Evolutionary conservation across 2,113 vertebrate species (phyloP).

Genomic region (Cebus imitator): DNA sequence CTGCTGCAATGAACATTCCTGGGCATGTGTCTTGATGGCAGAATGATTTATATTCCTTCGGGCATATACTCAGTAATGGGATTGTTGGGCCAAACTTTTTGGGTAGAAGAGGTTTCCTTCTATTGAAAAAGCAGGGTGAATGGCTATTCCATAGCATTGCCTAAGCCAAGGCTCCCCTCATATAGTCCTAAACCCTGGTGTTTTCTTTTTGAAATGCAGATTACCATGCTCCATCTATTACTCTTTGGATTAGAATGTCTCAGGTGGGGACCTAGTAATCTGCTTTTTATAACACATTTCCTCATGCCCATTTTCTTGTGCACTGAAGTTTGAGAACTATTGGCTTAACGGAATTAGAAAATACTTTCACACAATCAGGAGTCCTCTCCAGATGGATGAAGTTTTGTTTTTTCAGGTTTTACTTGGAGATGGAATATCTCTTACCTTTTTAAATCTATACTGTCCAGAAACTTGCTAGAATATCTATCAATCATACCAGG

Average conservation of each 20-base stretch:
- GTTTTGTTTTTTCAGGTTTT: neutral
- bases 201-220: neutral
- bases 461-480: neutral
- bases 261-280: neutral
- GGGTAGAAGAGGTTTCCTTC: neutral
- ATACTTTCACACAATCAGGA: neutral
- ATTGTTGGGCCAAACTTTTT: neutral
- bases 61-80: no score
- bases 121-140: neutral
- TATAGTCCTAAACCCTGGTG: neutral
- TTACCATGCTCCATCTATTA: neutral
- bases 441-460: constrained; percentile 23
- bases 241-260: neutral
- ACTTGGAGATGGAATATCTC: neutral
- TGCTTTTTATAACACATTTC: neutral
- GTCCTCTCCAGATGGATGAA: neutral
- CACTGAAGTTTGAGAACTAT: neutral
- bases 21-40: no score
- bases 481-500: neutral
- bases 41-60: no score
- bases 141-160: neutral
- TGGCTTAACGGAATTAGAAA: neutral
- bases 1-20: no score
- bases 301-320: neutral
- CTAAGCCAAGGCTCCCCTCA: neutral